phyloP scores from a whole-genome alignment of 1,140 invertebrate genomes.

The Zaprionus capensis region DNA sequence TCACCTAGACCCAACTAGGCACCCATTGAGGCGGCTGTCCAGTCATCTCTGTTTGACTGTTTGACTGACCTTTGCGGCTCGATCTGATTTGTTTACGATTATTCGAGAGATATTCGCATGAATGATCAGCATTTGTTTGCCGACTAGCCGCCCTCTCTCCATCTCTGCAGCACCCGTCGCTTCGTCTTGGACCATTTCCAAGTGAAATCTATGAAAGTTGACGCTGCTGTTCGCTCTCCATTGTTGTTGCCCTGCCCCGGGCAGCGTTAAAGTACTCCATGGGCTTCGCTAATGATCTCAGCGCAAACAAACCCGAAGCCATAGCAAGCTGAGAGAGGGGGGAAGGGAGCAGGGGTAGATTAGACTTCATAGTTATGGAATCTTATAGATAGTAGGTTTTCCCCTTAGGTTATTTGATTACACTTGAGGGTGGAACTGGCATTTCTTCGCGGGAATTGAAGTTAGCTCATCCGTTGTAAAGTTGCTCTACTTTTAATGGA shows the following conservation, averaged over 20 bases:
- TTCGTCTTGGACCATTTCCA: constrained; percentile 72
- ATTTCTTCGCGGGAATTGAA: background rate
- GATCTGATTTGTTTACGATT: constrained; percentile 69
- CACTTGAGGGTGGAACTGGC: background rate
- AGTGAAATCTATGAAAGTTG: constrained; percentile 82
- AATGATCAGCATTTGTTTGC: constrained; percentile 38
- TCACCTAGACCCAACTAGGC: constrained; percentile 80
- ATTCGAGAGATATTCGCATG: constrained; percentile 12
- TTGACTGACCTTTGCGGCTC: constrained; percentile 65
- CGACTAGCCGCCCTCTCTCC: background rate
- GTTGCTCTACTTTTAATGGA: background rate
- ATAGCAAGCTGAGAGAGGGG: background rate
- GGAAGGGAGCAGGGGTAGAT: background rate
- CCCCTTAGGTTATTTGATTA: background rate
- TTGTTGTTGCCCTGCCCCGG: background rate
- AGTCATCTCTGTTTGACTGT: constrained; percentile 45
- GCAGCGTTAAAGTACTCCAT: background rate
- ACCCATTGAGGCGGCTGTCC: constrained; percentile 60
- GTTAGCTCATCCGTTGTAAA: background rate
- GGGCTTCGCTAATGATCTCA: constrained; percentile 27
- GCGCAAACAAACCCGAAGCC: constrained; percentile 12
- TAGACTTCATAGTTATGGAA: background rate
- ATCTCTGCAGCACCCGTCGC: background rate
- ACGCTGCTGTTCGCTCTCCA: constrained; percentile 14
- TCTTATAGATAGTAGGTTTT: constrained; percentile 2